Conservation (phyloP, 1,140 invertebrate genomes). For the Zophobas morio region DNA sequence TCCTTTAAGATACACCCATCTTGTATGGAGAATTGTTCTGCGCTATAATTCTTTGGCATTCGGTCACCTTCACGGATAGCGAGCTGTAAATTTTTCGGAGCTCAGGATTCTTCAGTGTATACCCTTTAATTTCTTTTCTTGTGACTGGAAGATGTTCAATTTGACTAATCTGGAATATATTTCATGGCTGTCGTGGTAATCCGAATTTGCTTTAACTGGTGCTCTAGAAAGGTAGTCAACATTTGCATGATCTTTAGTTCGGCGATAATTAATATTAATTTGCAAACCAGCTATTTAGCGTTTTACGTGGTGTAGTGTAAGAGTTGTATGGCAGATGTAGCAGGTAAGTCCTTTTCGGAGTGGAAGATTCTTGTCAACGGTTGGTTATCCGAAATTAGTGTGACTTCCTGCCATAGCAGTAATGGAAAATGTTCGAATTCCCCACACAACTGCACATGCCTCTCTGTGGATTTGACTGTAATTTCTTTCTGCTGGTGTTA, state of each 20-base stretch:
- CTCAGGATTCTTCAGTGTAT: no score
- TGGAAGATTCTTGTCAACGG: conserved; percentile 32
- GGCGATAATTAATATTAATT: neutral
- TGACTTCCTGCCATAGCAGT: conserved; percentile 7
- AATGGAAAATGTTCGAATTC: neutral
- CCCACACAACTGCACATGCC: conserved; percentile 61
- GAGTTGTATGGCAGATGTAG: conserved; percentile 31
- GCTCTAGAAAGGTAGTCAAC: neutral
- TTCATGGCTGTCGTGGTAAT: neutral
- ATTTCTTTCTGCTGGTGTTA: conserved; percentile 63
- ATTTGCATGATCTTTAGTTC: neutral
- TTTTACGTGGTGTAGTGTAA: conserved; percentile 44
- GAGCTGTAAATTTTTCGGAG: no score
- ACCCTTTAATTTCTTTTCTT: neutral
- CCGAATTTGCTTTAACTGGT: neutral
- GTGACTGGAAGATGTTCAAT: neutral
- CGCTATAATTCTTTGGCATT: no score
- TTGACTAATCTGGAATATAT: neutral
- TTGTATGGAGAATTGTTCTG: neutral
- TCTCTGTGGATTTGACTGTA: conserved; percentile 68
- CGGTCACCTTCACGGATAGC: no score
- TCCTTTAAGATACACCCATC: neutral
- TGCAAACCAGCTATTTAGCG: neutral
- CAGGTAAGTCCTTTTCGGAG: conserved; percentile 31
- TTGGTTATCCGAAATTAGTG: conserved; percentile 35